These are phyloP conservation scores for Bufo bufo DNA, from an alignment of 2,113 vertebrate species.

Conservation along the genomic window DNA sequence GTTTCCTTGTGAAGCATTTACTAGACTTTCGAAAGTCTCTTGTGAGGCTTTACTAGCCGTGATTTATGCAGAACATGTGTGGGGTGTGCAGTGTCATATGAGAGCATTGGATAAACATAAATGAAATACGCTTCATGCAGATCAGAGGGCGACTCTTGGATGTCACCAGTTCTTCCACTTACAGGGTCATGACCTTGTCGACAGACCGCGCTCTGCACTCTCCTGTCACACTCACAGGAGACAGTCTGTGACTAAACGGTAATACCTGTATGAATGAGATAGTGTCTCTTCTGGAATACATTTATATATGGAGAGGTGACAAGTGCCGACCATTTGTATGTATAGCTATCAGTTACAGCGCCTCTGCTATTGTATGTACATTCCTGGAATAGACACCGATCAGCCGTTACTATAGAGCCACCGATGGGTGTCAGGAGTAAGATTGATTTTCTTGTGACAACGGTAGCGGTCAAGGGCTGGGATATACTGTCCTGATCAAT, in stretches of 20 bases:
- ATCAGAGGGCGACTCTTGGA: slow-evolving; percentile 23
- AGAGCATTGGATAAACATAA: slow-evolving; percentile 38
- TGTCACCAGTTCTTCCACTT: neutral
- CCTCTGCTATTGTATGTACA: neutral
- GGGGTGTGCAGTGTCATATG: slow-evolving; percentile 3
- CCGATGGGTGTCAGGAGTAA: too few relatives aligned
- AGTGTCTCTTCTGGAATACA: too few relatives aligned
- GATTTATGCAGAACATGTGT: slow-evolving; percentile 53
- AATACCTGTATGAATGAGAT: neutral
- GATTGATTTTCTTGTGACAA: too few relatives aligned
- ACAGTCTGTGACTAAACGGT: neutral
- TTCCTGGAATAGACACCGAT: too few relatives aligned
- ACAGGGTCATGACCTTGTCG: slow-evolving; percentile 18
- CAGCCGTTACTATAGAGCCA: too few relatives aligned
- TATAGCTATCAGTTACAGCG: neutral
- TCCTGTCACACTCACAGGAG: neutral
- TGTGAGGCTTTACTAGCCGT: slow-evolving; percentile 27
- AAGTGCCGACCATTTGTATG: too few relatives aligned
- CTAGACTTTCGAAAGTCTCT: neutral
- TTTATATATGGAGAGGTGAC: too few relatives aligned
- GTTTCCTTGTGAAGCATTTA: slow-evolving; percentile 6
- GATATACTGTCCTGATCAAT: too few relatives aligned
- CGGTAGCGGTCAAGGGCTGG: too few relatives aligned
- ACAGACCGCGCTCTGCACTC: neutral
- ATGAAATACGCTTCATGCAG: slow-evolving; percentile 11